Percentiles rank a stretch among this genome's conserved stretches.
Evolutionary conservation across 2,797 vertebrate species (phyloP).

Genomic region (Thaleichthys pacificus): DNA sequence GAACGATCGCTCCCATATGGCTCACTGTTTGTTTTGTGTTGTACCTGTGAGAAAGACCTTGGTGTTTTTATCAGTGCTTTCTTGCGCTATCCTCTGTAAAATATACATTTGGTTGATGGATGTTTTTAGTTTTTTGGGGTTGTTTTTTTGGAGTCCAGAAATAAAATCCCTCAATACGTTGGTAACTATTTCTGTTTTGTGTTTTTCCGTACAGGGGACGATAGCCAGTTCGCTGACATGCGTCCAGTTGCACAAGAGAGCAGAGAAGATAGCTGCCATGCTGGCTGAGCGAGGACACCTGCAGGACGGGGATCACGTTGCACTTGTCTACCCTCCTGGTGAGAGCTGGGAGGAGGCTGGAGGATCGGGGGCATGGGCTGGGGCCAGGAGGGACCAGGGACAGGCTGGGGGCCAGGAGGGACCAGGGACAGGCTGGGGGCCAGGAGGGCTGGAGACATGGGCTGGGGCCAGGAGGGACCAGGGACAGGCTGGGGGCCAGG

Average conservation of each 20-base stretch:
- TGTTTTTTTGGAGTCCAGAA: too few relatives aligned
- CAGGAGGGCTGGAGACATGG: too few relatives aligned
- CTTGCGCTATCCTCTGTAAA: neutral
- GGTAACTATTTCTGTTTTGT: neutral
- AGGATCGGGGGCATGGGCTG: neutral
- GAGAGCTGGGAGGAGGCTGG: constrained; percentile 16
- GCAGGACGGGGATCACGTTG: constrained; percentile 95
- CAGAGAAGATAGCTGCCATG: constrained; percentile 94
- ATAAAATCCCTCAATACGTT: too few relatives aligned
- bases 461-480: too few relatives aligned
- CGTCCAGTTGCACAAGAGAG: constrained; percentile 94
- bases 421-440: too few relatives aligned
- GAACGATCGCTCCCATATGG: neutral
- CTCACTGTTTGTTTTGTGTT: neutral
- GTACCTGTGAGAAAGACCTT: neutral
- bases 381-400: too few relatives aligned
- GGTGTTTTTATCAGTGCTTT: neutral
- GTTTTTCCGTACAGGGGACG: constrained; percentile 78
- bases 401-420: too few relatives aligned
- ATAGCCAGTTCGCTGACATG: constrained; percentile 95
- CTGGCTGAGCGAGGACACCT: constrained; percentile 92
- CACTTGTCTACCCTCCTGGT: constrained; percentile 97
- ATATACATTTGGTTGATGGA: neutral
- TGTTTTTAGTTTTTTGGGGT: neutral
- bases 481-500: too few relatives aligned